Conservation (phyloP, 2,888 invertebrate genomes). For the Protodeltote pygarga region DNA sequence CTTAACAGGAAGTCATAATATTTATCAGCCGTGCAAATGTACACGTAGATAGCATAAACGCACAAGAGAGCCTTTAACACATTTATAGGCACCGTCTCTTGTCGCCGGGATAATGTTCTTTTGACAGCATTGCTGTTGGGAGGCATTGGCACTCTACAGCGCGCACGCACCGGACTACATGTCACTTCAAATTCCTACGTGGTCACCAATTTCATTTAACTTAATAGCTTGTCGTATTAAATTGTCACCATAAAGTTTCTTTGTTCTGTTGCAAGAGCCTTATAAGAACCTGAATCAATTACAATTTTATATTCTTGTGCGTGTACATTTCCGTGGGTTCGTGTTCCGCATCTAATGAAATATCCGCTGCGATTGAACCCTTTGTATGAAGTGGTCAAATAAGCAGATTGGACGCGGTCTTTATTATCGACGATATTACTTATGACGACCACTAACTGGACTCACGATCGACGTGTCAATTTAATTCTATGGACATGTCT, state of each 20-base stretch:
- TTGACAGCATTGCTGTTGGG: conserved; percentile 37
- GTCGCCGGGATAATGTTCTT: conserved; percentile 40
- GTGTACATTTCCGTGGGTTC: conserved; percentile 53
- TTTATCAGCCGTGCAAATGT: conserved; percentile 26
- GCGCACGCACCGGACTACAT: conserved; percentile 46
- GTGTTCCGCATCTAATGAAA: conserved; percentile 59
- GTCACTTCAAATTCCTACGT: conserved; percentile 65
- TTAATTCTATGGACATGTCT: conserved; percentile 66
- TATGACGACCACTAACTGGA: conserved; percentile 54
- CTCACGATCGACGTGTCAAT: conserved; percentile 59
- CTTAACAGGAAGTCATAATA: conserved; percentile 13
- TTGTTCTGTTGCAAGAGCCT: conserved; percentile 59
- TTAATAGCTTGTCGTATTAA: conserved; percentile 74
- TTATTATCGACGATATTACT: conserved; percentile 48
- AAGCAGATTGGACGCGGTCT: conserved; percentile 51
- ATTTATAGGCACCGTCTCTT: conserved; percentile 38
- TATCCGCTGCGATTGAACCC: conserved; percentile 54
- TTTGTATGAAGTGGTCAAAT: conserved; percentile 63
- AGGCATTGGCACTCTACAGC: conserved; percentile 49
- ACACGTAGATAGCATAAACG: conserved; percentile 39
- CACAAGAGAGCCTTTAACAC: conserved; percentile 40
- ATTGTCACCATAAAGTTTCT: conserved; percentile 51
- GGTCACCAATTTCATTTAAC: conserved; percentile 70
- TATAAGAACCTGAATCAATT: conserved; percentile 68
- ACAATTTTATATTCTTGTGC: conserved; percentile 61